Evolutionary conservation across 2,113 vertebrate species (phyloP).

Genomic region (Tricholaema leucomelas): DNA sequence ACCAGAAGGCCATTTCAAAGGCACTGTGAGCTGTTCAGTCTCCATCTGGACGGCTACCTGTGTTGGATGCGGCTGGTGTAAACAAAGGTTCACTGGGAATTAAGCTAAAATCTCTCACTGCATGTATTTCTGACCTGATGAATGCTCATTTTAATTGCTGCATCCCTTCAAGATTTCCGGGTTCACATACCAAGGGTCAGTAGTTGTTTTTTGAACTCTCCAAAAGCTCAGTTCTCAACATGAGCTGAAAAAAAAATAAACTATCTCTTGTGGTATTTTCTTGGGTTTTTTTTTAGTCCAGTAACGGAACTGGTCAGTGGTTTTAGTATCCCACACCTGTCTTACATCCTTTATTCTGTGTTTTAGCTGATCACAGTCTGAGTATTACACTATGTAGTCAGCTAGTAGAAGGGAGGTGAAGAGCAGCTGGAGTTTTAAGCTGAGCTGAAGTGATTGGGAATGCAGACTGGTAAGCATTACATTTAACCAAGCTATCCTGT

Average conservation of each 20-base stretch:
- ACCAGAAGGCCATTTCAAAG: neutral
- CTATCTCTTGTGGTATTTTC: too few relatives aligned
- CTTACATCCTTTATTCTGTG: neutral
- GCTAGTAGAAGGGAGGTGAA: neutral
- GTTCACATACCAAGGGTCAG: neutral
- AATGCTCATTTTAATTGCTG: neutral
- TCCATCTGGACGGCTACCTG: neutral
- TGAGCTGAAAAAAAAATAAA: neutral
- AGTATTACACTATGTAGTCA: neutral
- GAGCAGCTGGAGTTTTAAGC: neutral
- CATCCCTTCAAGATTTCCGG: neutral
- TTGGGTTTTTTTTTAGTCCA: neutral
- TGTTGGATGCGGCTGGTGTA: neutral
- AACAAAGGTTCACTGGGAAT: neutral
- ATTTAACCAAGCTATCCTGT: neutral
- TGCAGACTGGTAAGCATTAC: neutral
- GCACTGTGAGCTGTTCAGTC: neutral
- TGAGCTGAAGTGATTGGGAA: neutral
- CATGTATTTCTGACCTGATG: neutral
- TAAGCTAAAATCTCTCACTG: neutral
- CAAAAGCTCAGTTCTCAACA: neutral
- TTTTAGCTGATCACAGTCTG: neutral
- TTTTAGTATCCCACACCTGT: neutral
- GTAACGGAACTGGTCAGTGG: neutral
- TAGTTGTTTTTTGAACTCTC: neutral